Evolutionary conservation across 2,888 invertebrate genomes (phyloP).

Genomic region (Cheilosia grossa): DNA sequence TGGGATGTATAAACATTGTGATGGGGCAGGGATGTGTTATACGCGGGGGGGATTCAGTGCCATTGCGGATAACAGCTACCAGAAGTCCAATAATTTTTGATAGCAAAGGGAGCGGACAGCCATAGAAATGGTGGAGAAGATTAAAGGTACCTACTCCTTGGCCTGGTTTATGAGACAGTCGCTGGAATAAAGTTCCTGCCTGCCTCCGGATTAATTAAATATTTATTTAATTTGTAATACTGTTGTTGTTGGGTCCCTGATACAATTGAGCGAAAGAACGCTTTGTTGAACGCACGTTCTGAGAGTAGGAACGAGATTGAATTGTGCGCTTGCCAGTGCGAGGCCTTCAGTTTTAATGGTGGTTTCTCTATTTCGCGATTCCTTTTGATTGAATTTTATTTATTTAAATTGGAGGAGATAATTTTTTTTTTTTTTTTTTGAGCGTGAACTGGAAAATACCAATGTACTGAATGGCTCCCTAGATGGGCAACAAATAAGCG

Average conservation of each 20-base stretch:
- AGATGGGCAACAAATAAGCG: constrained; percentile 6
- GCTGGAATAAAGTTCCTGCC: constrained; percentile 53
- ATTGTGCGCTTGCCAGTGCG: constrained; percentile 39
- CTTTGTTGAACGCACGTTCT: background rate
- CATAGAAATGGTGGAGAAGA: constrained; percentile 37
- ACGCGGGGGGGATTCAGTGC: background rate
- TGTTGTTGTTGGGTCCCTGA: constrained; percentile 16
- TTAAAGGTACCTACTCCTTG: constrained; percentile 63
- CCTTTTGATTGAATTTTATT: constrained; percentile 72
- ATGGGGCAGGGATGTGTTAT: too few species aligned
- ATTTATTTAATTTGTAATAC: constrained; percentile 71
- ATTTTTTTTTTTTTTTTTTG: background rate
- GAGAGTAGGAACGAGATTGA: constrained; percentile 51
- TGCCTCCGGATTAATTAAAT: constrained; percentile 72
- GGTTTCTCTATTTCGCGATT: constrained; percentile 55
- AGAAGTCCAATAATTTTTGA: constrained; percentile 74
- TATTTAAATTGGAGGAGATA: constrained; percentile 59
- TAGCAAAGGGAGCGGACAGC: constrained; percentile 59
- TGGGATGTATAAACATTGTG: constrained; percentile 12
- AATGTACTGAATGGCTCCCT: constrained; percentile 29
- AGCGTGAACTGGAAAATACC: background rate
- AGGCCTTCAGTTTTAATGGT: constrained; percentile 31
- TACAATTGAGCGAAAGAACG: background rate
- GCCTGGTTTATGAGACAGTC: constrained; percentile 61
- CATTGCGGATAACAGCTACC: constrained; percentile 56